Conservation (phyloP, 2,113 vertebrate genomes). For the Grus americana region DNA sequence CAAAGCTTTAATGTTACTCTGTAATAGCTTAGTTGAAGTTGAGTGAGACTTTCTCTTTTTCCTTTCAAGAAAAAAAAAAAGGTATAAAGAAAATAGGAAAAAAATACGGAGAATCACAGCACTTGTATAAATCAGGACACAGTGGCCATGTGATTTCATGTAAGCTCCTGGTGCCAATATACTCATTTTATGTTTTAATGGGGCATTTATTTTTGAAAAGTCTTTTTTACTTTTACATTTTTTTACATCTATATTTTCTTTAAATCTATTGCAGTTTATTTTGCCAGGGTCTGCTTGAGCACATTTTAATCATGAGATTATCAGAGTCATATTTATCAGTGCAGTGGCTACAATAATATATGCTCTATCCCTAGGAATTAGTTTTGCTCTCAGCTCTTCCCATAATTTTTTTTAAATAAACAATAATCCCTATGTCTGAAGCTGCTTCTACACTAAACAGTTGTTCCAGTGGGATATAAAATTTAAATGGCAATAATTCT, state of each 20-base stretch:
- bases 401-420: conserved; percentile 26
- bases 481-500: neutral
- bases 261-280: neutral
- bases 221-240: neutral
- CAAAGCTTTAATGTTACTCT: conserved; percentile 29
- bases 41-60: conserved; percentile 17
- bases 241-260: neutral
- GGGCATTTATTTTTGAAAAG: neutral
- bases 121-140: neutral
- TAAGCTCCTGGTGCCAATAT: neutral
- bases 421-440: neutral
- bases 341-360: neutral
- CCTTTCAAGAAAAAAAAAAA: neutral
- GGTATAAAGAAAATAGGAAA: neutral
- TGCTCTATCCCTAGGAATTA: neutral
- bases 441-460: neutral
- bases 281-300: neutral
- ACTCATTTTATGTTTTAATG: neutral
- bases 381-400: neutral
- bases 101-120: neutral
- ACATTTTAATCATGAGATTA: neutral
- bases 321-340: neutral
- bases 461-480: neutral
- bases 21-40: conserved; percentile 33
- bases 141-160: neutral